A percentile compares a stretch with the other conserved stretches of the same genome.
These are phyloP conservation scores for Poecile montanus DNA, from an alignment of 2,797 vertebrate genomes.

Conservation along the genomic window DNA sequence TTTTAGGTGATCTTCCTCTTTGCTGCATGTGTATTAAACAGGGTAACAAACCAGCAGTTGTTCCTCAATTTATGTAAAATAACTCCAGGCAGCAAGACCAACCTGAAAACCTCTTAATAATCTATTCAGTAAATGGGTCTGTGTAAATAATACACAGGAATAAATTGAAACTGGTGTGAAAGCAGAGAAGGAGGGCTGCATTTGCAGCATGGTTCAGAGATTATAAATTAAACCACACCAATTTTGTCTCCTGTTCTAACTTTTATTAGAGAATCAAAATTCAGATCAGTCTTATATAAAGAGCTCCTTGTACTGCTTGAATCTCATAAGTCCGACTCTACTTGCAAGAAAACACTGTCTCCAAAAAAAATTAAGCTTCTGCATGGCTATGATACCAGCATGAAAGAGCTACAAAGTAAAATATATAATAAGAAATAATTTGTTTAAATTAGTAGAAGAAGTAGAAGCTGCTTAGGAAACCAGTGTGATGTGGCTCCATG, in stretches of 20 bases:
- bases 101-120: constrained; percentile 44
- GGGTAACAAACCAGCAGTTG: not conserved
- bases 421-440: not conserved
- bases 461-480: not conserved
- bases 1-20: not conserved
- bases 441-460: not conserved
- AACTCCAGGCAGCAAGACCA: not conserved
- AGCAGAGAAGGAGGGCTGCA: not conserved
- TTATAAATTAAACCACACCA: constrained; percentile 54
- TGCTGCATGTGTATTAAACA: not conserved
- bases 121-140: constrained; percentile 40
- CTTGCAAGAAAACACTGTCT: not conserved
- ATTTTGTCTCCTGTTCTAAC: constrained; percentile 41
- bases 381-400: not conserved
- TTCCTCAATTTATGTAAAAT: constrained; percentile 14
- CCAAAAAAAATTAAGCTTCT: not conserved
- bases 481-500: not conserved
- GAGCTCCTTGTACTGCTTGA: not conserved
- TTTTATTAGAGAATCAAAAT: constrained; percentile 63
- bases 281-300: constrained; percentile 41
- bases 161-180: constrained; percentile 2
- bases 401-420: not conserved
- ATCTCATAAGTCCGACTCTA: not conserved
- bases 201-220: constrained; percentile 9
- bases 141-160: constrained; percentile 22